A percentile compares a stretch with the other conserved stretches of the same genome.
Evolutionary conservation across 2,113 vertebrate genomes (phyloP).

Genomic region (Benitochromis conjunctus): DNA sequence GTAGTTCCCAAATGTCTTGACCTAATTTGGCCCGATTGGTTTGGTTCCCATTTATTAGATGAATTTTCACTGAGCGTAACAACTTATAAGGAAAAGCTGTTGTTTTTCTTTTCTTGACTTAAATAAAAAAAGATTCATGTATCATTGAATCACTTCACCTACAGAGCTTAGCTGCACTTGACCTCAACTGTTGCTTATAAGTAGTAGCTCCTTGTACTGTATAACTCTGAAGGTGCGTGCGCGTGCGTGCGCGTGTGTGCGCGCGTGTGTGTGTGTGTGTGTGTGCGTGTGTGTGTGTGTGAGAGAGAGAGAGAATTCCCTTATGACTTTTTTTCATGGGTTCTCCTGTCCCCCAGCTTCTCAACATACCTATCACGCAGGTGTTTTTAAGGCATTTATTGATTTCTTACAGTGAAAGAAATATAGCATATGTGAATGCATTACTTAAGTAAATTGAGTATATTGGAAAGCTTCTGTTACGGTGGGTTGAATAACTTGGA

Average conservation of each 20-base stretch:
- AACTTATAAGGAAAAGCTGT: background rate
- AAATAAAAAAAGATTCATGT: background rate
- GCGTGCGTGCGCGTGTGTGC: too few relatives aligned
- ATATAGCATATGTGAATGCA: background rate
- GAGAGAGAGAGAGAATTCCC: background rate
- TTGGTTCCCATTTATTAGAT: background rate
- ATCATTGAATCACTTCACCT: background rate
- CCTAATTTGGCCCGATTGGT: background rate
- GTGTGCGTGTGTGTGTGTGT: too few relatives aligned
- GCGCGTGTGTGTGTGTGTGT: too few relatives aligned
- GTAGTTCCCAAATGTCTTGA: background rate
- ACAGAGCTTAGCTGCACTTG: rapidly evolving
- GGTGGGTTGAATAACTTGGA: background rate
- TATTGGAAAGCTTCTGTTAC: background rate
- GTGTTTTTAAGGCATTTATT: background rate
- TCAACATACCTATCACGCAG: rapidly evolving
- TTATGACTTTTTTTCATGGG: rapidly evolving
- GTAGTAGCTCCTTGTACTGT: background rate
- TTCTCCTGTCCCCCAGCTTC: background rate
- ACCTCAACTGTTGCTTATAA: background rate
- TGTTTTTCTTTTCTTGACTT: background rate
- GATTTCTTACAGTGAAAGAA: background rate
- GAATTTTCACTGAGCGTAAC: background rate
- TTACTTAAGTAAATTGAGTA: background rate
- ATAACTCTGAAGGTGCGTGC: background rate